A percentile compares a stretch with the other conserved stretches of the same genome.
Evolutionary conservation across 1,140 invertebrate species (phyloP).

Genomic region (Drosophila nasuta): DNA sequence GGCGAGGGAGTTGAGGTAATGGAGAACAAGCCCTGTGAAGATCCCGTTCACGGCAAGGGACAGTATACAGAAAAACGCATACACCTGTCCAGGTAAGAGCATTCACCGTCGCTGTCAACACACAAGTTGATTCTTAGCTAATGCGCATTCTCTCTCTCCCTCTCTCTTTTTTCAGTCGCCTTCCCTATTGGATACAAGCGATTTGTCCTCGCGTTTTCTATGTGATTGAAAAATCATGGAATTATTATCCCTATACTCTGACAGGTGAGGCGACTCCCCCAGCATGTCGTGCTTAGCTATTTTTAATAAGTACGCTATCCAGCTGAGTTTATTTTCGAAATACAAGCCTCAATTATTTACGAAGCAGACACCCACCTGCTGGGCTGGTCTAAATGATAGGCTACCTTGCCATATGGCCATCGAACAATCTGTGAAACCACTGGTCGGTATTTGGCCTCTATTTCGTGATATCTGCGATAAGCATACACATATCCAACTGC

Average conservation of each 20-base stretch:
- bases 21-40: slow-evolving; percentile 92
- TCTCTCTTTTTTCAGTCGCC: slow-evolving; percentile 87
- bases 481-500: slow-evolving; percentile 1
- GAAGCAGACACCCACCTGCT: not conserved
- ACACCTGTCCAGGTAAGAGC: slow-evolving; percentile 92
- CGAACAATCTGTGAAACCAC: not conserved
- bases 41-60: slow-evolving; percentile 92
- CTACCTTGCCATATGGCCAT: slow-evolving; percentile 12
- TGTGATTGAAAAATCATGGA: slow-evolving; percentile 97
- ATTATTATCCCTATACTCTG: slow-evolving; percentile 96
- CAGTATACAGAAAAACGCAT: slow-evolving; percentile 97
- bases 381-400: not conserved
- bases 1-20: slow-evolving; percentile 97
- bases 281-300: not conserved
- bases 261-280: slow-evolving; percentile 87
- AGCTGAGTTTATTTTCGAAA: slow-evolving; percentile 46
- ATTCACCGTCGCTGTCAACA: not conserved
- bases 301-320: slow-evolving; percentile 22
- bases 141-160: slow-evolving; percentile 7
- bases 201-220: slow-evolving; percentile 96
- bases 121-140: slow-evolving; percentile 12
- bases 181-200: slow-evolving; percentile 95
- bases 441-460: not conserved
- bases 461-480: slow-evolving; percentile 17
- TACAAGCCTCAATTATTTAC: not conserved